phyloP scores from a whole-genome alignment of 2,888 invertebrate species.

The Agelastica alni region DNA sequence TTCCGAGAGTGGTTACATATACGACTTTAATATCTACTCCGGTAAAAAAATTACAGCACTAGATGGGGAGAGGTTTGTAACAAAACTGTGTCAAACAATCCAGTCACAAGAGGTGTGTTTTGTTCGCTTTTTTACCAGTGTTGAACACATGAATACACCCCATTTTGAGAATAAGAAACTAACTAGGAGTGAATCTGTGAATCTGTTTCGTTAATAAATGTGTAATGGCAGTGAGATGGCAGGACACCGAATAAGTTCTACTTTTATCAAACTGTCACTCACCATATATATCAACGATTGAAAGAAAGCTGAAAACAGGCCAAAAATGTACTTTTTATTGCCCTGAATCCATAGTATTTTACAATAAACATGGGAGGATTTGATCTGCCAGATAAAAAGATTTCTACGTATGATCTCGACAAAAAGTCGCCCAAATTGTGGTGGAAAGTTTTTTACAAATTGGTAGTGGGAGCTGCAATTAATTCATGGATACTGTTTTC shows the following conservation, averaged over 20 bases:
- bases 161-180: neutral
- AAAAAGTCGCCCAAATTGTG: too few relatives aligned
- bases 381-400: neutral
- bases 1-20: neutral
- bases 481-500: neutral
- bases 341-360: neutral
- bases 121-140: neutral
- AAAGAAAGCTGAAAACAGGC: neutral
- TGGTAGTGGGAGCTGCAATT: neutral
- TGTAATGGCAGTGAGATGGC: neutral
- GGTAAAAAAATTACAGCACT: neutral
- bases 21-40: neutral
- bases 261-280: neutral
- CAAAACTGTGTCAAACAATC: too few relatives aligned
- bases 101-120: neutral
- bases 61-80: neutral
- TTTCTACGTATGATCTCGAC: too few relatives aligned
- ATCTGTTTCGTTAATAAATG: too few relatives aligned
- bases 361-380: neutral
- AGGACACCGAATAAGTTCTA: neutral
- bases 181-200: too few relatives aligned
- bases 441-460: neutral
- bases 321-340: neutral
- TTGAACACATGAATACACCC: neutral
- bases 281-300: neutral